Base-by-base conservation (phyloP, 2,113 vertebrate genomes). In the Furnarius figulus region DNA sequence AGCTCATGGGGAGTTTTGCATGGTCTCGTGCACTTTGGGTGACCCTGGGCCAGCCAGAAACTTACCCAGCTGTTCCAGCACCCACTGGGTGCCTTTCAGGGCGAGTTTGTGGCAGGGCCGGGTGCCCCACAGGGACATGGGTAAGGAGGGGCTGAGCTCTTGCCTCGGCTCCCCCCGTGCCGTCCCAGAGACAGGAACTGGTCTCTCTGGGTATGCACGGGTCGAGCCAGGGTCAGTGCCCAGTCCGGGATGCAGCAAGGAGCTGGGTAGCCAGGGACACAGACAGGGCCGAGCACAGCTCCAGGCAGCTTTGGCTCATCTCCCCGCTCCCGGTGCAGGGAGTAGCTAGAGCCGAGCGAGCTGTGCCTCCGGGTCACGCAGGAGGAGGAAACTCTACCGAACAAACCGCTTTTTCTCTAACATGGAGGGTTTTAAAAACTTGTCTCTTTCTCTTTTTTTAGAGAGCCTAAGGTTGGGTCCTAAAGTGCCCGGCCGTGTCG, bases 401-500 rank as follows among this genome's bases (percentile, higher is more conserved):
- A 65, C 42, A 78, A 39, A 16, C 14, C 1, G 1, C 76, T 56
- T 94, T 77, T 91, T 74, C 70, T 92, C 24, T 91, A 21, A 82
- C 15, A 1, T 70, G 81, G 90, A 96, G 95, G 71, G 73, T 95
- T 93, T 97, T 92, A 96, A 97, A 97, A 97, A 91, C 92, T 91
- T 96, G 75, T 97, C 91, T 97, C 87, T 97, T 97, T 97, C 94
- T 97, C 94, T 97, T 95, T 96, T 97, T 97, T 96, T 97, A 97
- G 97, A 97, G 89, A 97, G 94, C 95, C 97, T 97, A 97, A 95
- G 95, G 88, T 63, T 92, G 94, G 96, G 97, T 95, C 74, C 92
- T 91, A 90, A 89, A 94, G 79, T 89, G 90, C 94, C 96, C 78
- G 16, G 86, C 95, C 56, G 20, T 92, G 95, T 82, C 61, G 93